Evolutionary conservation across 2,797 vertebrate species (phyloP).

Genomic region (Hephaestus fuliginosus): DNA sequence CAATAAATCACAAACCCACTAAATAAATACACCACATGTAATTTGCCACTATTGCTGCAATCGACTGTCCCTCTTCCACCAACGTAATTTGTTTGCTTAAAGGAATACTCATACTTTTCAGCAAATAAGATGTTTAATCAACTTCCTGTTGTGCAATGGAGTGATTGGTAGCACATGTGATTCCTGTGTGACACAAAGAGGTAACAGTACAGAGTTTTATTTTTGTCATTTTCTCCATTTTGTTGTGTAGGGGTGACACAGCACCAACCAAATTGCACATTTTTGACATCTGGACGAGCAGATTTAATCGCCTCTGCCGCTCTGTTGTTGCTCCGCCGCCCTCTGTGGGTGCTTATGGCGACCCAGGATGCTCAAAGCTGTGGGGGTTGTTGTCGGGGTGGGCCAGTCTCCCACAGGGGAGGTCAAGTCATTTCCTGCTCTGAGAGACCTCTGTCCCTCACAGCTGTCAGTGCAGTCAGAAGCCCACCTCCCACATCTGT

Average conservation of each 20-base stretch:
- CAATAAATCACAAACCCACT: conserved; percentile 56
- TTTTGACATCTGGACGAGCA: conserved; percentile 23
- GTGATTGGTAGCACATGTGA: conserved; percentile 10
- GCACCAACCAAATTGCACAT: background rate
- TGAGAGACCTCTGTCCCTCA: conserved; percentile 84
- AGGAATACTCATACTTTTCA: conserved; percentile 61
- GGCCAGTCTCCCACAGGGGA: conserved; percentile 81
- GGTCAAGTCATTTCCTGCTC: conserved; percentile 89
- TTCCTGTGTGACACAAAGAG: conserved; percentile 4
- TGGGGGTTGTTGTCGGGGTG: conserved; percentile 78
- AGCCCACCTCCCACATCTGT: conserved; percentile 79
- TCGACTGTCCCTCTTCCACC: conserved; percentile 25
- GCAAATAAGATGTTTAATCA: conserved; percentile 53
- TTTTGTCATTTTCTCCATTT: background rate
- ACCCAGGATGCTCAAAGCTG: conserved; percentile 78
- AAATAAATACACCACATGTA: conserved; percentile 47
- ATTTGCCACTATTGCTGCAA: conserved; percentile 48
- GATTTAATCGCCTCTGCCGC: conserved; percentile 5
- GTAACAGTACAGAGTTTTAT: background rate
- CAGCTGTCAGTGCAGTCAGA: conserved; percentile 87
- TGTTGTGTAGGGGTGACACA: background rate
- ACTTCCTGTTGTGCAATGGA: conserved; percentile 63
- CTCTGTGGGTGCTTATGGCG: conserved; percentile 71
- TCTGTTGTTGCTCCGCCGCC: conserved; percentile 32
- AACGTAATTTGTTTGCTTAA: conserved; percentile 63